Conservation (phyloP, 2,888 invertebrate species). For the Taphrorychus bicolor region DNA sequence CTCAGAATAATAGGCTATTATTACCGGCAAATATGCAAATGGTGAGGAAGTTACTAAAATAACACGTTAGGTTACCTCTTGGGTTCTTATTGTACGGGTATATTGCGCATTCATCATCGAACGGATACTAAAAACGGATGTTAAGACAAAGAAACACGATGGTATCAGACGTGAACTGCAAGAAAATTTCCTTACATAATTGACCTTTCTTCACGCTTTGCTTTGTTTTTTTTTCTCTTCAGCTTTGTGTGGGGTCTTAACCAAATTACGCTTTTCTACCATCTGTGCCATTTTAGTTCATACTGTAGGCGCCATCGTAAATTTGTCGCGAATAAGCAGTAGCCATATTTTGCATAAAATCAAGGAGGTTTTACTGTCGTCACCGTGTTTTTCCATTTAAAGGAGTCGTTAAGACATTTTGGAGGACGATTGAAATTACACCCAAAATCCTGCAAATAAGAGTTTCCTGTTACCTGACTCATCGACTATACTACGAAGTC, state of each 20-base stretch:
- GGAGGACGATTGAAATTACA: neutral
- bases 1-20: neutral
- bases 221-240: neutral
- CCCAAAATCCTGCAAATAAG: neutral
- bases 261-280: no score
- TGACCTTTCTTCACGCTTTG: constrained; percentile 20
- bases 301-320: no score
- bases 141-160: constrained; percentile 14
- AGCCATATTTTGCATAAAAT: no score
- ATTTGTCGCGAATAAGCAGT: no score
- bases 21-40: constrained; percentile 22
- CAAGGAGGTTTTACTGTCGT: no score
- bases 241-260: neutral
- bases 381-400: neutral
- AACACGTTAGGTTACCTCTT: constrained; percentile 17
- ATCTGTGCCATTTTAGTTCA: no score
- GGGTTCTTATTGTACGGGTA: constrained; percentile 4
- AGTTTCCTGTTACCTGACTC: constrained; percentile 18
- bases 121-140: constrained; percentile 19
- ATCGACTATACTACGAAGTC: no score
- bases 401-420: neutral
- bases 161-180: constrained; percentile 34
- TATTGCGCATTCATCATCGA: constrained; percentile 8
- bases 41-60: constrained; percentile 30
- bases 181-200: constrained; percentile 34